Percentiles rank a stretch among this genome's conserved stretches.
Conservation (phyloP, 1,140 invertebrate species). For the Triops longicaudatus region DNA sequence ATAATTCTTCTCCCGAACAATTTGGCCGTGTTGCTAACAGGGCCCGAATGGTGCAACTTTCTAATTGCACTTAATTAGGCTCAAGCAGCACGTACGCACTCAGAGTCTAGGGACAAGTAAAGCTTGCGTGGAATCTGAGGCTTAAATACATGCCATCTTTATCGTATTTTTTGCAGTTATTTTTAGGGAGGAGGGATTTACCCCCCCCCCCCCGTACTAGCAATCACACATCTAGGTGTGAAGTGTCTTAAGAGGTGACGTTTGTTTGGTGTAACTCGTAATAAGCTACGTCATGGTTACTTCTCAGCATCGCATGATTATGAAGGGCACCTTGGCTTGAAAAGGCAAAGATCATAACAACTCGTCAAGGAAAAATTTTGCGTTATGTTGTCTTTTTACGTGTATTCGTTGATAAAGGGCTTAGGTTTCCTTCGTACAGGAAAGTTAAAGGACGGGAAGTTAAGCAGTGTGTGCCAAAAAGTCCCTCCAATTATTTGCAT, state of each 20-base stretch:
- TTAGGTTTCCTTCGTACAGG: no score
- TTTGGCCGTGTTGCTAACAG: neutral
- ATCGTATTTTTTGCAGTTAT: no score
- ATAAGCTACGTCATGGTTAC: neutral
- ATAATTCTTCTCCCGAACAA: neutral
- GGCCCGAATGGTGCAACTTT: neutral
- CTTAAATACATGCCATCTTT: slow-evolving; percentile 7
- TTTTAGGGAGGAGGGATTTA: neutral
- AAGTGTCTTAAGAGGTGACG: neutral
- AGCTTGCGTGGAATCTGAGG: neutral
- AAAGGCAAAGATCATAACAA: no score
- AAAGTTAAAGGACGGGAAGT: no score
- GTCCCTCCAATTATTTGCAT: no score
- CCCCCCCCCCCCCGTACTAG: no score
- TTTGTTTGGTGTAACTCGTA: neutral
- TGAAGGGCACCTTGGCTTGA: neutral
- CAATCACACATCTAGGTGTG: neutral
- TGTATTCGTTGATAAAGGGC: neutral
- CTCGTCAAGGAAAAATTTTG: neutral
- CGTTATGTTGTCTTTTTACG: neutral
- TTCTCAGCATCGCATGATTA: neutral
- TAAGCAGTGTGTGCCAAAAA: no score
- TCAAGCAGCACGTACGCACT: neutral
- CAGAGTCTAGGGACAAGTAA: neutral
- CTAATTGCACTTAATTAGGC: neutral